Conservation (phyloP, 2,113 vertebrate species). For the Semnornis frantzii region DNA sequence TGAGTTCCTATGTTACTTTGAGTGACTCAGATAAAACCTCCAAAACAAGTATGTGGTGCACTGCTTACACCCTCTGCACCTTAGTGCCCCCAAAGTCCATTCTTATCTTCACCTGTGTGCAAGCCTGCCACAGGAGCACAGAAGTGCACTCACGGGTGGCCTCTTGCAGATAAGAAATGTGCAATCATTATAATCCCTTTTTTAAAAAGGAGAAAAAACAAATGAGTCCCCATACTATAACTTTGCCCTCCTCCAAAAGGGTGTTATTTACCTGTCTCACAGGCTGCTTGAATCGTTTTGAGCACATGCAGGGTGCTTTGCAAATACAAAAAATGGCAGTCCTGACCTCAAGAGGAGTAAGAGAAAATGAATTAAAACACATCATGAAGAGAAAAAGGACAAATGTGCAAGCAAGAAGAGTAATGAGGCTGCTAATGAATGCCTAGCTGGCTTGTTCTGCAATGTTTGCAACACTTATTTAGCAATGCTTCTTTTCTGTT, state of each 20-base stretch:
- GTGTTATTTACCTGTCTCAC: background rate
- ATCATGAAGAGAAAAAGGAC: background rate
- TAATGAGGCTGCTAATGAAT: background rate
- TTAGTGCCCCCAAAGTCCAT: background rate
- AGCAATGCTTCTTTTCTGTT: background rate
- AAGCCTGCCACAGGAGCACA: background rate
- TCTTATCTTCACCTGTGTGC: background rate
- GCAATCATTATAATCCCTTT: background rate
- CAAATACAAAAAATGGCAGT: background rate
- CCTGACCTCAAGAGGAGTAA: background rate
- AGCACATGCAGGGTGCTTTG: background rate
- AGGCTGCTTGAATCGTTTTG: background rate
- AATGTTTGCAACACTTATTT: background rate
- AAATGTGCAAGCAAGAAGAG: background rate
- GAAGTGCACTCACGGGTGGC: background rate
- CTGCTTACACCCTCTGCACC: background rate
- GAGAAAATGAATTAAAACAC: background rate
- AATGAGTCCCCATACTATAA: background rate
- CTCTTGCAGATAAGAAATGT: background rate
- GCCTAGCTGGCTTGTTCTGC: background rate
- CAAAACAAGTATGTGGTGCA: background rate
- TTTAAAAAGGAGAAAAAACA: background rate
- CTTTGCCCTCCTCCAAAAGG: background rate
- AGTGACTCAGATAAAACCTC: background rate
- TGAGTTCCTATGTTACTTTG: background rate